Evolutionary conservation across 2,797 vertebrate genomes (phyloP), one percentile per base, ranked within the genome.

Genomic region (Masticophis lateralis): DNA sequence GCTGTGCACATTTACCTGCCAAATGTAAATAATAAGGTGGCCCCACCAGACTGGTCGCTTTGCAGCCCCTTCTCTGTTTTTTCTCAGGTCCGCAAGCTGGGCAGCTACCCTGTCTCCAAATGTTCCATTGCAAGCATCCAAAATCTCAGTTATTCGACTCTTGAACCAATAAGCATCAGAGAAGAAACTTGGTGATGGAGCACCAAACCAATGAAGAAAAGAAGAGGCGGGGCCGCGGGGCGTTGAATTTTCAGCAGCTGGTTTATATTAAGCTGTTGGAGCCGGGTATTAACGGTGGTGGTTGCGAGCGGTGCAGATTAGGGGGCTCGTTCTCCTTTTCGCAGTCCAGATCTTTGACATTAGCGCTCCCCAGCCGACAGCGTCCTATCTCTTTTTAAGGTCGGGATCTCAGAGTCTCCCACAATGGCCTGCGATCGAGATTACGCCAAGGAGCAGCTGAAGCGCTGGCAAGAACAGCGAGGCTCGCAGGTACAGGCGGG

Each of bases 371-470:
- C 16, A 55, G 16, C 37, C 22, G 79, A 47, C 4, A 83, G 43
- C 20, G 4, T 25, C 12, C 10, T 11, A 2, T 28, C 2, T 59
- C 20, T 28, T n/a, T 69, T 87, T 6, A 10, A 37, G 5, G 27
- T 2, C 12, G 86, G 93, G 96, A 94, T 95, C 95, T 43, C 25
- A 13, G 55, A 12, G 5, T 11, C 20, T 22, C 32, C 79, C 96
- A 95, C 95, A 91, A 98, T 98, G 98, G 97, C 96, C 92, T 96
- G 97, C 91, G 5, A 2, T 3, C 95, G 96, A 92, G 98, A 98
- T 5, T 98, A 98, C 90, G 96, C 98, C 1, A 95, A 97, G 1
- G 98, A 99, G 87, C 99, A 99, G 95, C 98, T 99, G 98, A 98
- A 98, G 94, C 69, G 55, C 0, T 99, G 99, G 99, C 98, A 97